Base-by-base conservation (phyloP, 2,113 vertebrate genomes). In the Neotragus pygmaeus region DNA sequence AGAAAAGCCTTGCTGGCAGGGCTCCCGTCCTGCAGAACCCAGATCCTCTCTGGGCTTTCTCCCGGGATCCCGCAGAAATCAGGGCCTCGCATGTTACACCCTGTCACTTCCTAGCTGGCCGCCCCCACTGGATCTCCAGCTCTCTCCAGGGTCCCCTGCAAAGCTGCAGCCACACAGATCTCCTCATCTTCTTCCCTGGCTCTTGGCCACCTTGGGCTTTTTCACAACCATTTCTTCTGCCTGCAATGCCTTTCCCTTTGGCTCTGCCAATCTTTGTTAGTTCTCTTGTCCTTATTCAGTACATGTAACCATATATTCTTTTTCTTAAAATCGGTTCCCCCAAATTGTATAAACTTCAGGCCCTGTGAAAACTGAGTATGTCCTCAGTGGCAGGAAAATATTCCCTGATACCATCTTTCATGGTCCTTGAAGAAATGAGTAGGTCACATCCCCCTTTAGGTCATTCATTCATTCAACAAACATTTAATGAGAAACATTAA, bases 41-140 rank as follows among this genome's bases (percentile, higher is more conserved):
- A 0, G 43, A 66, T 21, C 90, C 53, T 43, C 14, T 9, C 78
- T 5, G 13, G 64, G 21, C 13, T 60, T n/a, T 55, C 51, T 51
- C 51, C 30, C 2, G 7, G 55, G 70, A 60, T 66, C 27, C 36
- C 11, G 2, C 16, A 43, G 88, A 85, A 89, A 33, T 17, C 60
- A 57, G 49, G 47, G 27, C 33, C 45, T 47, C 6, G 0, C 8
- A 0, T 4, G 57, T 62, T 45, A 66, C 36, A 3, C 13, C 19
- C 4, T 1, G 0, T 23, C 75, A 62, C 39, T 75, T 57, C 70
- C 39, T 12, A 45, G 25, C 30, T 3, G 1, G 4, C 66, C 0
- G 3, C 9, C 53, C 47, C 30, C 30, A 3, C 47, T 0, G 53
- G 47, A 49, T 28, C 51, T 45, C 58, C 70, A 16, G 83, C 36